Evolutionary conservation across 2,888 invertebrate genomes (phyloP).

Genomic region (Dolichopus griseipennis): DNA sequence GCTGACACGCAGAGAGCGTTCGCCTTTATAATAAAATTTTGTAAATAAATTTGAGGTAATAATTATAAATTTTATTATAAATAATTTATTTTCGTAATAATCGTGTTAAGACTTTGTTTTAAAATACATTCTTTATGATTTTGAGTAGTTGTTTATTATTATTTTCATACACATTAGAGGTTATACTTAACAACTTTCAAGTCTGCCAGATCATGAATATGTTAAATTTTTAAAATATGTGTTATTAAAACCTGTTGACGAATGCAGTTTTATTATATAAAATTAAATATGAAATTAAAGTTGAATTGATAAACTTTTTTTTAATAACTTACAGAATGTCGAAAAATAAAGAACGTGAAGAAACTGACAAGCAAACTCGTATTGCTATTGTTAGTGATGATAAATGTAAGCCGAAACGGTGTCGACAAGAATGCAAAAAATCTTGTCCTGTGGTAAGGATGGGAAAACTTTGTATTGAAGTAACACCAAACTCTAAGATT

Average conservation of each 20-base stretch:
- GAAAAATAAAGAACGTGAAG: constrained; percentile 64
- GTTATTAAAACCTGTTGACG: not conserved
- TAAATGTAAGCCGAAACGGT: constrained; percentile 98
- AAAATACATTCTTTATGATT: constrained; percentile 13
- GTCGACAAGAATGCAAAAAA: constrained; percentile 97
- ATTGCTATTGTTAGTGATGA: constrained; percentile 97
- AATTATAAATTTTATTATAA: not conserved
- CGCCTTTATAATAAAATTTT: constrained; percentile 28
- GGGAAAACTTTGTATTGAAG: constrained; percentile 99
- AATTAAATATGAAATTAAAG: not conserved
- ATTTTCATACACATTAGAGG: not conserved
- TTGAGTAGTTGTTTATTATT: constrained; percentile 26
- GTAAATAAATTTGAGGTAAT: constrained; percentile 7
- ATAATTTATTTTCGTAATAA: not conserved
- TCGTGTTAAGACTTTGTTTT: too few species aligned
- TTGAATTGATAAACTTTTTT: not conserved
- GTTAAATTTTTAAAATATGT: not conserved
- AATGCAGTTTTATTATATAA: not conserved
- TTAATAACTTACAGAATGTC: constrained; percentile 48
- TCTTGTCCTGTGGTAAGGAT: constrained; percentile 97
- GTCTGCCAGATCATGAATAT: not conserved
- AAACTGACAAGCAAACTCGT: constrained; percentile 88
- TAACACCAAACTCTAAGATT: constrained; percentile 89
- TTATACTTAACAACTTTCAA: constrained; percentile 24
- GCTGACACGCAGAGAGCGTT: constrained; percentile 42